Percentiles rank a stretch among this genome's conserved stretches.
Conservation (phyloP, 2,888 invertebrate genomes). For the Salticus scenicus region DNA sequence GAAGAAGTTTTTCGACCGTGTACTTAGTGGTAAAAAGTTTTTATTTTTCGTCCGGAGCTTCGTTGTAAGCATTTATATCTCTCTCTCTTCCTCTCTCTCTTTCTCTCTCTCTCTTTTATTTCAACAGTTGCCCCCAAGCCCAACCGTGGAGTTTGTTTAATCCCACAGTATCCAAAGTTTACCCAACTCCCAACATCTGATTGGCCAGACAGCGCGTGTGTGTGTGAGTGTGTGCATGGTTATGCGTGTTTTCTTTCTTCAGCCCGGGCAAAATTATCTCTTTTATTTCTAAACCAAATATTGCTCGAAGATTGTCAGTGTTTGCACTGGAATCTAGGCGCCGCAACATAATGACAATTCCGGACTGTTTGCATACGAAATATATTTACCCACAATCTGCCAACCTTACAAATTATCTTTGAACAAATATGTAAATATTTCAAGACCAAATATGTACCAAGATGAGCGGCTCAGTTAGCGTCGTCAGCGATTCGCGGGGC, state of each 20-base stretch:
- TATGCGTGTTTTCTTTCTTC: slow-evolving; percentile 68
- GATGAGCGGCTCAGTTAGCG: slow-evolving; percentile 63
- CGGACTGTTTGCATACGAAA: slow-evolving; percentile 70
- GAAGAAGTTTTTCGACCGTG: slow-evolving; percentile 54
- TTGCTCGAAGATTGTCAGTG: slow-evolving; percentile 70
- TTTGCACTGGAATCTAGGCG: slow-evolving; percentile 69
- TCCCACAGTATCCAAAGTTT: slow-evolving; percentile 70
- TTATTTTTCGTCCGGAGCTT: slow-evolving; percentile 59
- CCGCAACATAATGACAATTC: slow-evolving; percentile 70
- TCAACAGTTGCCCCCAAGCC: slow-evolving; percentile 68
- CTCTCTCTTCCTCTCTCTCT: slow-evolving; percentile 2
- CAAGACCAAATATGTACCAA: slow-evolving; percentile 70
- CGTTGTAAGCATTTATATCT: slow-evolving; percentile 62
- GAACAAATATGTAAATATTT: slow-evolving; percentile 71
- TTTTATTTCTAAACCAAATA: slow-evolving; percentile 71
- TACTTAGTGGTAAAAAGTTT: slow-evolving; percentile 69
- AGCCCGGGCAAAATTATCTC: slow-evolving; percentile 66
- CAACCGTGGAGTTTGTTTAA: slow-evolving; percentile 66
- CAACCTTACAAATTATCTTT: slow-evolving; percentile 71
- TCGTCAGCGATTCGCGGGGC: slow-evolving; percentile 41
- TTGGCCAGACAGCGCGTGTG: slow-evolving; percentile 61
- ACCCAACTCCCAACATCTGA: slow-evolving; percentile 69
- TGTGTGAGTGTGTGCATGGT: slow-evolving; percentile 57
- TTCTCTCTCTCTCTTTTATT: slow-evolving; percentile 58
- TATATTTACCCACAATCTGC: slow-evolving; percentile 71